A percentile compares a stretch with the other conserved stretches of the same genome.
Evolutionary conservation across 2,113 vertebrate genomes (phyloP).

Genomic region (Bettongia penicillata): DNA sequence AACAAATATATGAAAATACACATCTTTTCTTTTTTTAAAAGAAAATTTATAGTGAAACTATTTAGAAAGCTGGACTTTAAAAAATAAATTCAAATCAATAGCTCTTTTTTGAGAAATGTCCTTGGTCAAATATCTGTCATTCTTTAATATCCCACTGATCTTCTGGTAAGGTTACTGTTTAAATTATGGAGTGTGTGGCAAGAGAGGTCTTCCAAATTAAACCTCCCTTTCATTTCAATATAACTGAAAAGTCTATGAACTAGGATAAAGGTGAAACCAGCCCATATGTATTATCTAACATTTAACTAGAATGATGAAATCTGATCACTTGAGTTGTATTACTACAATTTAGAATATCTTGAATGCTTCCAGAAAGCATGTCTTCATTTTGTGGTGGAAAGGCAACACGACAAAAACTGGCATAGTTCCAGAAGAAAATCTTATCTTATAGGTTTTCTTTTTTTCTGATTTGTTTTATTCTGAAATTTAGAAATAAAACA

Average conservation of each 20-base stretch:
- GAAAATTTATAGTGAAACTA: background rate
- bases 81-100: background rate
- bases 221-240: background rate
- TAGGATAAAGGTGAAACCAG: background rate
- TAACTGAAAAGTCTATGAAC: background rate
- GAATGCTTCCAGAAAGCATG: constrained; percentile 47
- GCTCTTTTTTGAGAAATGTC: background rate
- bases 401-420: constrained; percentile 13
- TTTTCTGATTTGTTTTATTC: background rate
- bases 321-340: constrained; percentile 23
- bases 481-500: background rate
- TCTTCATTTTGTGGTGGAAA: constrained; percentile 4
- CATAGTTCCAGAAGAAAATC: background rate
- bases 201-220: background rate
- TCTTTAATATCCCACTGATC: background rate
- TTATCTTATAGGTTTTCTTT: background rate
- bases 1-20: too few species aligned
- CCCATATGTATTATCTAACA: background rate
- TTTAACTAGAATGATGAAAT: constrained; percentile 4
- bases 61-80: background rate
- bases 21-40: too few species aligned
- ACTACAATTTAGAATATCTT: constrained; percentile 50
- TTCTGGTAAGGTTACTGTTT: background rate
- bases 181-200: background rate
- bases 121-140: background rate